These are phyloP conservation scores for Hapalemur alaotrensis DNA, from an alignment of 2,797 vertebrate genomes.

Conservation along the genomic window DNA sequence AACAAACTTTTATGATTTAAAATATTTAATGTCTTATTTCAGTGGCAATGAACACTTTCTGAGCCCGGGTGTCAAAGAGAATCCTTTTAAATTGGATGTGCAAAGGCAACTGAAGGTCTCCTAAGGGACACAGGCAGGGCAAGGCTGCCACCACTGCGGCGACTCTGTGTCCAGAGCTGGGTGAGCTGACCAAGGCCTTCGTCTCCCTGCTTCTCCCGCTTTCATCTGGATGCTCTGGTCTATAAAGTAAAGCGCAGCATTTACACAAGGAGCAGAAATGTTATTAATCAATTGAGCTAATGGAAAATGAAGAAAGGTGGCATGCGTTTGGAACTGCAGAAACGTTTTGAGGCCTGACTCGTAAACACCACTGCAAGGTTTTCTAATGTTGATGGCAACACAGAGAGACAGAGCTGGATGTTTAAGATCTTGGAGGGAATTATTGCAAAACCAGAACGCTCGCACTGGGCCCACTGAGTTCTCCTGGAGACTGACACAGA, in stretches of 20 bases:
- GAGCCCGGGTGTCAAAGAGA: slow-evolving; percentile 71
- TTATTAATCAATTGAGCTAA: not conserved
- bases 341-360: not conserved
- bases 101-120: slow-evolving; percentile 60
- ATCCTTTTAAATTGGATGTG: slow-evolving; percentile 75
- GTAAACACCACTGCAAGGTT: not conserved
- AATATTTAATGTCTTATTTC: slow-evolving; percentile 75
- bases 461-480: slow-evolving; percentile 16
- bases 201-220: slow-evolving; percentile 37
- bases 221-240: slow-evolving; percentile 61
- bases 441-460: slow-evolving; percentile 57
- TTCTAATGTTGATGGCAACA: slow-evolving; percentile 15
- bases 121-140: slow-evolving; percentile 67
- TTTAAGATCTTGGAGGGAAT: slow-evolving; percentile 68
- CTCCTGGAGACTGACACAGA: not conserved
- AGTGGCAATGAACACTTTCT: slow-evolving; percentile 64
- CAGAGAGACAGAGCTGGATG: slow-evolving; percentile 58
- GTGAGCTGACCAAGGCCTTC: slow-evolving; percentile 5
- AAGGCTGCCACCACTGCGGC: slow-evolving; percentile 62
- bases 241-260: slow-evolving; percentile 39
- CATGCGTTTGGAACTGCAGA: not conserved
- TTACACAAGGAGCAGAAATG: slow-evolving; percentile 13
- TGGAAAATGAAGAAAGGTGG: not conserved
- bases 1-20: slow-evolving; percentile 69
- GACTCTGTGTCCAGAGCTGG: slow-evolving; percentile 63